Percentiles rank a stretch among this genome's conserved stretches.
Conservation (phyloP, 2,113 vertebrate genomes). For the Poeciliopsis retropinna region DNA sequence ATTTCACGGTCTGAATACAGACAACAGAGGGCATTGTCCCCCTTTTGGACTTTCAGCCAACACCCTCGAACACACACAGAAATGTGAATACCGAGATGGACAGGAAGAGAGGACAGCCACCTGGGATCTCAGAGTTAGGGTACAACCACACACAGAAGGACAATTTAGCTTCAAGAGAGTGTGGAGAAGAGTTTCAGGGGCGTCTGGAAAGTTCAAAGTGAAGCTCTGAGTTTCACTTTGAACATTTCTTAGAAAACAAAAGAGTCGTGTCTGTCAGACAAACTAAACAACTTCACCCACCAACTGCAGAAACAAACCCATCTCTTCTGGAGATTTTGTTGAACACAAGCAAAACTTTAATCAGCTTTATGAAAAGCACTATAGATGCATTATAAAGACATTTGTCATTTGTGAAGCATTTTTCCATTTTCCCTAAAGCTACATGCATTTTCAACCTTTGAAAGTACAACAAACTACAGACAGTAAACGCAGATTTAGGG, state of each 20-base stretch:
- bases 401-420: too few species aligned
- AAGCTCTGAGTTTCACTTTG: neutral
- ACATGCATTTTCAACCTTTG: too few species aligned
- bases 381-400: too few species aligned
- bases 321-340: slow-evolving; percentile 42
- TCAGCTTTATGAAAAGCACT: too few species aligned
- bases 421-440: too few species aligned
- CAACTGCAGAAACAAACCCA: slow-evolving; percentile 61
- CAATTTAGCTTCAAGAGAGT: neutral
- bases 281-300: slow-evolving; percentile 72
- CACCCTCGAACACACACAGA: slow-evolving; percentile 25
- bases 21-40: slow-evolving; percentile 77
- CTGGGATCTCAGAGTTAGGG: slow-evolving; percentile 18
- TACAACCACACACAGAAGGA: slow-evolving; percentile 28
- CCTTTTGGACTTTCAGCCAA: slow-evolving; percentile 43
- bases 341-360: too few species aligned
- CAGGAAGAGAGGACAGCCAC: slow-evolving; percentile 30
- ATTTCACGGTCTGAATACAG: slow-evolving; percentile 82
- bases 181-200: neutral
- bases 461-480: neutral
- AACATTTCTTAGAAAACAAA: neutral
- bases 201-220: neutral
- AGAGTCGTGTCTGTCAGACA: slow-evolving; percentile 47
- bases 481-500: neutral
- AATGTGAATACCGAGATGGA: slow-evolving; percentile 31